Evolutionary conservation across 2,113 vertebrate genomes (phyloP).

Genomic region (human): DNA sequence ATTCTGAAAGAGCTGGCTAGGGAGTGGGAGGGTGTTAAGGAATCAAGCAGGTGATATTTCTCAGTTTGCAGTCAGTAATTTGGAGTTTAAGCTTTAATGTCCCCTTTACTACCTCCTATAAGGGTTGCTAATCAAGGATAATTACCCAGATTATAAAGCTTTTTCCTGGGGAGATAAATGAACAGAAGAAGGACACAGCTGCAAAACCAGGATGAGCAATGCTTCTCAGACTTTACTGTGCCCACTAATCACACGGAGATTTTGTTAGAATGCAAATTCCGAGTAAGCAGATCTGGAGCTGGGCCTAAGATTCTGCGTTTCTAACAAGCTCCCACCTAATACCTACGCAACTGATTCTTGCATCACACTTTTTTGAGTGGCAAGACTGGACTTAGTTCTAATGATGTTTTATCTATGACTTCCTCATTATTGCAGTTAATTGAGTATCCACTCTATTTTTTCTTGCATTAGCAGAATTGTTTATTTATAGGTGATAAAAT

Average conservation of each 20-base stretch:
- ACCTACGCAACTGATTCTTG: neutral
- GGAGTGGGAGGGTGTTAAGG: neutral
- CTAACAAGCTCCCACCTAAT: neutral
- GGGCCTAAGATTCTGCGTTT: neutral
- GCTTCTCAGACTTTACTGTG: neutral
- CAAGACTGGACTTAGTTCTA: neutral
- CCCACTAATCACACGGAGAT: neutral
- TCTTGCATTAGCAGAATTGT: neutral
- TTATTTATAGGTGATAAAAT: neutral
- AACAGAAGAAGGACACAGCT: conserved; percentile 1
- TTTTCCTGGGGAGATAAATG: neutral
- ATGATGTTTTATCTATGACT: neutral
- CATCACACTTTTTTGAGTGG: neutral
- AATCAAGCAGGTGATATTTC: neutral
- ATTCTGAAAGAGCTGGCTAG: neutral
- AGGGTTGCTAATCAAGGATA: conserved; percentile 5
- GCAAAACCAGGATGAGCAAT: neutral
- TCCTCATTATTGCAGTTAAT: neutral
- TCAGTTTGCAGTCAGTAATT: neutral
- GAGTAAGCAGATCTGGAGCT: neutral
- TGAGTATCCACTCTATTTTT: neutral
- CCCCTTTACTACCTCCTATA: neutral
- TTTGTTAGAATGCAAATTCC: neutral
- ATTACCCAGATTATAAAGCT: conserved; percentile 35
- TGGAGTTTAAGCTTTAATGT: neutral